These are phyloP conservation scores for Chrysocyon brachyurus DNA, from an alignment of 2,797 vertebrate species.

Conservation along the genomic window DNA sequence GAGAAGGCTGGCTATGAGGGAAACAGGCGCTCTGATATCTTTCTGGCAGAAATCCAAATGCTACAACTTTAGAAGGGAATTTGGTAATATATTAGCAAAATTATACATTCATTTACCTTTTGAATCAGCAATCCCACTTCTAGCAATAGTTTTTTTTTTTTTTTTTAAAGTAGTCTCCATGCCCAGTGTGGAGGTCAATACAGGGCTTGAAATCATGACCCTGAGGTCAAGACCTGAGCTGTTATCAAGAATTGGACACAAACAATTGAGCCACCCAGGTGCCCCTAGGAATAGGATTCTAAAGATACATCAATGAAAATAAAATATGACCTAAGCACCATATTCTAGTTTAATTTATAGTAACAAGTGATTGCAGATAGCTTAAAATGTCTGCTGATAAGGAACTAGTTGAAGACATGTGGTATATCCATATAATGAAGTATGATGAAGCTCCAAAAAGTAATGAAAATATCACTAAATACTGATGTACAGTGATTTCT, in stretches of 20 bases:
- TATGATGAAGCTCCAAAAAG: background rate
- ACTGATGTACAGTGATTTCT: background rate
- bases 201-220: background rate
- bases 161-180: background rate
- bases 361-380: background rate
- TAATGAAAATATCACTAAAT: background rate
- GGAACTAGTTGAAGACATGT: background rate
- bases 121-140: background rate
- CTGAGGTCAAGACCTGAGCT: background rate
- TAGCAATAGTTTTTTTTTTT: background rate
- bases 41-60: background rate
- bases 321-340: background rate
- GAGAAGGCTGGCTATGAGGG: background rate
- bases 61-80: background rate
- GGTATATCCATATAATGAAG: background rate
- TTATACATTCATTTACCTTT: background rate
- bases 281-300: background rate
- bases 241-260: background rate
- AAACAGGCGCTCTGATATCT: background rate
- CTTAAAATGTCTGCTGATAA: background rate
- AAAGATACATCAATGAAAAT: background rate
- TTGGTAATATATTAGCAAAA: slow-evolving; percentile 6
- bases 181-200: background rate
- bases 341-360: background rate
- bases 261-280: background rate